A percentile compares a stretch with the other conserved stretches of the same genome.
Conservation (phyloP, 2,888 invertebrate genomes). For the Melieria omissa region DNA sequence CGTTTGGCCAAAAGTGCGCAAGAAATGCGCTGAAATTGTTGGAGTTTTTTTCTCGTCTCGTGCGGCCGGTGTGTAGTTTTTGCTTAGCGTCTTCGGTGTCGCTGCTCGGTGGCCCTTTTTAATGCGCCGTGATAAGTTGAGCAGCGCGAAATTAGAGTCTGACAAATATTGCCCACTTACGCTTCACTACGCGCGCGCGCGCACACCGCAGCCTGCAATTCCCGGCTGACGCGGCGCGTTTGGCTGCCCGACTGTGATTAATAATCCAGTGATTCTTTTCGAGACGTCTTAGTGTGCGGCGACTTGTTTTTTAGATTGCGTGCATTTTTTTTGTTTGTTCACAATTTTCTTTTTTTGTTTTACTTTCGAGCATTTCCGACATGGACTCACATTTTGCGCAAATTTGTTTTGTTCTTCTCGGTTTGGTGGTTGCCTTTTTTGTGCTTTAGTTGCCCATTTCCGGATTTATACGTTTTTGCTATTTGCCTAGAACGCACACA, state of each 20-base stretch:
- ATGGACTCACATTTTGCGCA: background rate
- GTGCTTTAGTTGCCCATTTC: too few species aligned
- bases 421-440: too few species aligned
- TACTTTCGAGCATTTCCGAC: too few species aligned
- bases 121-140: constrained; percentile 5
- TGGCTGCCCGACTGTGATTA: background rate
- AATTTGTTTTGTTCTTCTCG: too few species aligned
- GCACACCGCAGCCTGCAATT: background rate
- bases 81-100: background rate
- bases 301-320: too few species aligned
- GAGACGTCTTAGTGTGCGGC: too few species aligned
- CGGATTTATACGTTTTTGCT: too few species aligned
- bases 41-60: background rate
- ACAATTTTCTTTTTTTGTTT: too few species aligned
- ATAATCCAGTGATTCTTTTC: background rate
- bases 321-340: too few species aligned
- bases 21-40: background rate
- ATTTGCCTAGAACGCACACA: too few species aligned
- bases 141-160: constrained; percentile 12
- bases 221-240: background rate
- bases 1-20: background rate
- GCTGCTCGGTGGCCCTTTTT: background rate
- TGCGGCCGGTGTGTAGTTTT: background rate
- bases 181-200: too few species aligned
- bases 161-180: constrained; percentile 1